Base-by-base conservation (phyloP, 64 coral and sea anemone species). In the Cladopsammia gracilis region DNA sequence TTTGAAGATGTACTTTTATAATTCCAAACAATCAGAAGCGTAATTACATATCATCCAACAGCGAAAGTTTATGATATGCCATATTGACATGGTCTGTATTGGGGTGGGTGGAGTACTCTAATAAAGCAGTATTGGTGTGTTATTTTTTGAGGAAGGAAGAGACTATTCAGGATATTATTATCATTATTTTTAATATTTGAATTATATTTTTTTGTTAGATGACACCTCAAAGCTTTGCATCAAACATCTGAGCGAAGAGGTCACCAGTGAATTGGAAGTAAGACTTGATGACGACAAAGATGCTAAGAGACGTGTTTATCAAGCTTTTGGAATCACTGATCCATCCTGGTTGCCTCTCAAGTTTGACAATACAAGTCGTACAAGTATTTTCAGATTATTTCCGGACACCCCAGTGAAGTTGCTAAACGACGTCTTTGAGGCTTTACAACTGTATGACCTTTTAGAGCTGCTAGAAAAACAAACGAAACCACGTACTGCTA, bases 361-460 rank as follows among this genome's bases (percentile, higher is more conserved):
- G 12, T 15, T 20, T 64, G 12, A 5, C n/a, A n/a, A n/a, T n/a
- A n/a, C n/a, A n/a, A n/a, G n/a, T n/a, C n/a, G n/a, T n/a, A n/a
- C n/a, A 13, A 4, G 10, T 25, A 80, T 80, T 80, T 34, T 80
- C 10, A 13, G 4, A 4, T 64, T 58, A 47, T 82, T 82, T n/a
- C 78, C 59, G 6, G 78, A 64, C 57, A 82, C 78, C 15, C 78
- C 78, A 20, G 34, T 82, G 6, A 82, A 62, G 58, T 7, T 46
- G 7, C 18, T 82, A 7, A 44, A 7, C 64, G 78, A 82, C 15
- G 59, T 82, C 6, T 59, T 82, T 64, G 78, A 82, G 26, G 78
- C 78, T 46, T 62, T 82, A 20, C 25, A 82, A 34, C 59, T 82
- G 59, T 82, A 64, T 82, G 78, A 82, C 58, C 57, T 82, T 0